Base-by-base conservation (phyloP, 2,888 invertebrate species). In the Parascotia fuliginaria region DNA sequence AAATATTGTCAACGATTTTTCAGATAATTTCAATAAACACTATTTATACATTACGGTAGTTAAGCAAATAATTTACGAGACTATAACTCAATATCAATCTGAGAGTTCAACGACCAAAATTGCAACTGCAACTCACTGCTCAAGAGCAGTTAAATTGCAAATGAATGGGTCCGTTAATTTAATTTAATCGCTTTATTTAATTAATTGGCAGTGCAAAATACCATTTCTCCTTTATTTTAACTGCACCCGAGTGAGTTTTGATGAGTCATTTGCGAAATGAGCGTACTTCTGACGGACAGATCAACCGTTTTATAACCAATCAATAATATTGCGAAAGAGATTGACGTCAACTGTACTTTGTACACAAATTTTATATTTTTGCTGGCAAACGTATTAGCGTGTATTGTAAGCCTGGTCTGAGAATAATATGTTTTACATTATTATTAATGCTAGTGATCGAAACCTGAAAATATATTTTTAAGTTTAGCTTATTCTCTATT, bases 111-210 rank as follows among this genome's bases (percentile, higher is more conserved):
- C 55, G 44, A 51, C 44, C 58, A 52, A 67, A 62, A 67, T 52
- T 41, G 65, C 65, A 47, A 67, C 47, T 63, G 65, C 65, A 55
- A 44, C 55, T 51, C 56, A 46, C 54, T 37, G 47, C 48, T 39
- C 49, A 62, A 65, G 55, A 65, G 55, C 62, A 68, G 62, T 65
- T 65, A 62, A 66, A 67, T 62, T 60, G 40, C 55, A 62, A 68
- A 68, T 55, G 55, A 68, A 67, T 67, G 65, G 56, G 38, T 46
- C 44, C 59, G 69, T 68, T 66, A 53, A 67, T 67, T 67, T 60
- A 60, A 67, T 68, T 67, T 55, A 68, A 67, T 68, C 69, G 52
- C 56, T 68, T 67, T 65, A 65, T 62, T 62, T 69, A 62, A 68
- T 67, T 68, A 67, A 68, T 67, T 50, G 51, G 47, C 48, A 39